A percentile compares a stretch with the other conserved stretches of the same genome.
These are phyloP conservation scores for Sceloporus undulatus DNA, from an alignment of 2,113 vertebrate genomes.

Conservation along the genomic window DNA sequence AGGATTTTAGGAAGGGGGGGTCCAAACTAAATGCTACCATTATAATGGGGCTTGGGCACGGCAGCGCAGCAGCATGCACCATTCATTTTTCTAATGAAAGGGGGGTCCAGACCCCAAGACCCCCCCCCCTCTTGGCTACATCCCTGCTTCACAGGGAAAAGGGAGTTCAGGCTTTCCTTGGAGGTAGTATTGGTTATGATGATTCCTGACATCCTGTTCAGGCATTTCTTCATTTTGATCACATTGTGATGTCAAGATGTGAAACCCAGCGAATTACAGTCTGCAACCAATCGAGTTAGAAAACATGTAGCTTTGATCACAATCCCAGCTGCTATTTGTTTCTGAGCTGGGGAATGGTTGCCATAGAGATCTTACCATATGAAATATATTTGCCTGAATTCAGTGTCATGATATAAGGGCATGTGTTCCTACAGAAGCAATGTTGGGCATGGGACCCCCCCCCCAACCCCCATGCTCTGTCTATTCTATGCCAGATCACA, in stretches of 20 bases:
- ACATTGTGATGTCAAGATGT: conserved; percentile 15
- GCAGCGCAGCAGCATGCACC: too few relatives aligned
- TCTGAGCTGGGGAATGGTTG: conserved; percentile 67
- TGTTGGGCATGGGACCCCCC: conserved; percentile 21
- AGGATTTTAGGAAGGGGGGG: too few relatives aligned
- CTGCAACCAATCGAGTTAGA: conserved; percentile 50
- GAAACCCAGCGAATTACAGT: conserved; percentile 42
- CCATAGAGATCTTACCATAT: conserved; percentile 71
- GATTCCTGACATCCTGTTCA: conserved; percentile 39
- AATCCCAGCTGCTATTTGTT: conserved; percentile 49
- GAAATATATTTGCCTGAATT: conserved; percentile 53
- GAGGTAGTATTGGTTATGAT: neutral
- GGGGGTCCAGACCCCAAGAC: too few relatives aligned
- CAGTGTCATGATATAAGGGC: conserved; percentile 23
- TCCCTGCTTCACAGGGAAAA: neutral
- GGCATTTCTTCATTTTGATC: conserved; percentile 41
- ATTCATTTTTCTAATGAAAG: too few relatives aligned
- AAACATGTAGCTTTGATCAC: conserved; percentile 58
- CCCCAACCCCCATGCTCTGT: too few relatives aligned
- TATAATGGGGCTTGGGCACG: too few relatives aligned
- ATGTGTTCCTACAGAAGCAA: conserved; percentile 46
- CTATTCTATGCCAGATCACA: too few relatives aligned
- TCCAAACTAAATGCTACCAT: too few relatives aligned
- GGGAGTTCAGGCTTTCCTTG: conserved; percentile 24
- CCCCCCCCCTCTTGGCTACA: too few relatives aligned